Conservation (phyloP, 2,888 invertebrate genomes). For the Cyclophora albipunctata region DNA sequence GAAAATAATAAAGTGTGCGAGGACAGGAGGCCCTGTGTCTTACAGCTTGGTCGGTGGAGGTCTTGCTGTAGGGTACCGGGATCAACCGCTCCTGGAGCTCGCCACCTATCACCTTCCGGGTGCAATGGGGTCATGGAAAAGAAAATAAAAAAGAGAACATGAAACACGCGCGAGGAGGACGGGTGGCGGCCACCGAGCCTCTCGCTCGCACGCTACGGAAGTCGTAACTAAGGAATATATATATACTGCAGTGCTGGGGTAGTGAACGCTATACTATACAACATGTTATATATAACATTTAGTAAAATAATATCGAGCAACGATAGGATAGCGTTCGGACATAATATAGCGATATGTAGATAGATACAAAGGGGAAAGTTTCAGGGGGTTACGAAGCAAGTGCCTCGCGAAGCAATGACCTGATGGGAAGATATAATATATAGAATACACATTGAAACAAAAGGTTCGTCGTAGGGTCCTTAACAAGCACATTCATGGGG, state of each 20-base stretch:
- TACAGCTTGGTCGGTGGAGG: slow-evolving; percentile 99
- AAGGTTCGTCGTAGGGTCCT: slow-evolving; percentile 52
- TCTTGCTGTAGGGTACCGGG: slow-evolving; percentile 99
- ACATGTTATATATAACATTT: not conserved
- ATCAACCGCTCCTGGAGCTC: slow-evolving; percentile 99
- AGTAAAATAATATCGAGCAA: not conserved
- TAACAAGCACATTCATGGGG: slow-evolving; percentile 73
- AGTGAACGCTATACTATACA: slow-evolving; percentile 29
- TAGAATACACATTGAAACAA: slow-evolving; percentile 48
- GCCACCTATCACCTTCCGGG: slow-evolving; percentile 99
- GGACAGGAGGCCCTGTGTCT: slow-evolving; percentile 71
- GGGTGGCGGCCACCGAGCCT: slow-evolving; percentile 14
- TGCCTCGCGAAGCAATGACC: slow-evolving; percentile 63
- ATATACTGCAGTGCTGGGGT: slow-evolving; percentile 27
- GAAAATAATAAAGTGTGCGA: slow-evolving; percentile 47
- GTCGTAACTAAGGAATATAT: slow-evolving; percentile 8
- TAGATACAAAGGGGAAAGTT: slow-evolving; percentile 38
- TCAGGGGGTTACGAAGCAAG: slow-evolving; percentile 61
- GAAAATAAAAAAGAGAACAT: slow-evolving; percentile 75
- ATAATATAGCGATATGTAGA: slow-evolving; percentile 42
- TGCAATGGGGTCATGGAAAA: slow-evolving; percentile 89
- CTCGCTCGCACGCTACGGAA: slow-evolving; percentile 5
- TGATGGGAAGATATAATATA: slow-evolving; percentile 36
- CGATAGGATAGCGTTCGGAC: slow-evolving; percentile 42
- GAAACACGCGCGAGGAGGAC: slow-evolving; percentile 43